These are phyloP conservation scores for Sylvilagus bachmani DNA, from an alignment of 2,113 vertebrate species.

Conservation along the genomic window DNA sequence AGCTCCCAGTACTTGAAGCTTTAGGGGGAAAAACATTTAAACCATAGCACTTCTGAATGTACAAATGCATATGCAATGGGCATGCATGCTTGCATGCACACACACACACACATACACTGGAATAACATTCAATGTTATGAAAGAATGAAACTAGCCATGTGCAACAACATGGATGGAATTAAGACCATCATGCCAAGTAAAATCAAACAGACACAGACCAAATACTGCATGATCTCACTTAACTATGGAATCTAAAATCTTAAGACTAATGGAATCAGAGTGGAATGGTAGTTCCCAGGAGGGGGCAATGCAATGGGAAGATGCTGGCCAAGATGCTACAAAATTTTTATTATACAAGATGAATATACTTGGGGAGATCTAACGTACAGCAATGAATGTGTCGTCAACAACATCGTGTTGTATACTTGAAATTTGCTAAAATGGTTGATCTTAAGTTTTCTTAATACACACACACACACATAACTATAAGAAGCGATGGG, in stretches of 20 bases:
- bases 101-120: neutral
- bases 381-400: neutral
- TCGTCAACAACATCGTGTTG: neutral
- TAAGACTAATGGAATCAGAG: neutral
- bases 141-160: neutral
- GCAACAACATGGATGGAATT: neutral
- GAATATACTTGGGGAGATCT: neutral
- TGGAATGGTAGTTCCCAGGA: neutral
- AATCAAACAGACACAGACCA: neutral
- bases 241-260: neutral
- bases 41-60: too few relatives aligned
- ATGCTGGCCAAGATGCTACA: neutral
- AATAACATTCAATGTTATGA: neutral
- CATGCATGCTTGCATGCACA: neutral
- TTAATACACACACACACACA: neutral
- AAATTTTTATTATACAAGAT: neutral
- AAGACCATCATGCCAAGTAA: neutral
- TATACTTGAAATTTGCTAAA: neutral
- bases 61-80: neutral
- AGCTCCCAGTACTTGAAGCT: too few relatives aligned
- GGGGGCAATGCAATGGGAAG: neutral
- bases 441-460: neutral
- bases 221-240: neutral
- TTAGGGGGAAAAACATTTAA: too few relatives aligned
- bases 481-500: neutral